phyloP scores from a whole-genome alignment of 2,888 invertebrate genomes.

The Tillus elongatus region DNA sequence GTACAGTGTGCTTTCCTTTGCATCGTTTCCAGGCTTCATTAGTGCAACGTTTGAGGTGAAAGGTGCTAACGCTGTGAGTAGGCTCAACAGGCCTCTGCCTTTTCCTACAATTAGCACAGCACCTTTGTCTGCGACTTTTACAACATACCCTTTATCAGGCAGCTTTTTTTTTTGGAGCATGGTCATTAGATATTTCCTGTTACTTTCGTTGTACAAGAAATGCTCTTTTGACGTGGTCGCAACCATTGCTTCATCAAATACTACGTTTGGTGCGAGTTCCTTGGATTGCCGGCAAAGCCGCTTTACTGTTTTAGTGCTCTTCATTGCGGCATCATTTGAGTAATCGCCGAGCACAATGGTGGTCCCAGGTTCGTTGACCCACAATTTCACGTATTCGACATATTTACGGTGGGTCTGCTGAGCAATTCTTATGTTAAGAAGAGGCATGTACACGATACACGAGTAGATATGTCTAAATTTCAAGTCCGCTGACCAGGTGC shows the following conservation, averaged over 20 bases:
- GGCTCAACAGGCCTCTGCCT: too few relatives aligned
- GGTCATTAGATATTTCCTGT: background rate
- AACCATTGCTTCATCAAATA: conserved; percentile 1
- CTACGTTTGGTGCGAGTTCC: conserved; percentile 4
- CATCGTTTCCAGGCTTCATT: background rate
- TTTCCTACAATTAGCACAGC: conserved; percentile 1
- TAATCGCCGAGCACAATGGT: too few relatives aligned
- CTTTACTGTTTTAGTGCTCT: too few relatives aligned
- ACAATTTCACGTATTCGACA: too few relatives aligned
- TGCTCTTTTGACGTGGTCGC: conserved; percentile 4
- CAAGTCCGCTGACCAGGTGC: too few relatives aligned
- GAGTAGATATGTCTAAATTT: too few relatives aligned
- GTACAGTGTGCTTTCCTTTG: background rate
- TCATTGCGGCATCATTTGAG: too few relatives aligned
- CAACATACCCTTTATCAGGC: background rate
- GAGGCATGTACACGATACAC: too few relatives aligned
- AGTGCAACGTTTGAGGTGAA: conserved; percentile 1
- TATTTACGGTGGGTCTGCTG: too few relatives aligned
- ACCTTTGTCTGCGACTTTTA: background rate
- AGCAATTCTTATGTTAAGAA: too few relatives aligned
- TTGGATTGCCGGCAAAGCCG: too few relatives aligned
- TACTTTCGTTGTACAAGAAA: background rate
- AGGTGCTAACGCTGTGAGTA: conserved; percentile 4
- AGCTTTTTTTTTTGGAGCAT: background rate
- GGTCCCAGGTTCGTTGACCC: too few relatives aligned